phyloP scores from a whole-genome alignment of 2,888 invertebrate species.

The Bhutanitis thaidina region DNA sequence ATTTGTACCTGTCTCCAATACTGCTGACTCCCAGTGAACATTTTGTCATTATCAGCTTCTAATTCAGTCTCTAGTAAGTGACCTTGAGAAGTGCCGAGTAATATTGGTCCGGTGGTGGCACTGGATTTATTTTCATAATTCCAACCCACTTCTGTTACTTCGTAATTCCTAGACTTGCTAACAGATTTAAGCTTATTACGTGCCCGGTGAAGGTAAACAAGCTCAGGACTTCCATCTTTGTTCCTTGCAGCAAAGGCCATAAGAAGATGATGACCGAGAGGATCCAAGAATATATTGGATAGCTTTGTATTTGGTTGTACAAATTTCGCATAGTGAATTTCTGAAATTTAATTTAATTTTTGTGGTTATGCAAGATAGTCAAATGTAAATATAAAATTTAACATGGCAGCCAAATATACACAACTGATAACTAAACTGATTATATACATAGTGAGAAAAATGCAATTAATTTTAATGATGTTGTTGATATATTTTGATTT shows the following conservation, averaged over 20 bases:
- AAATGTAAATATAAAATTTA: too few species aligned
- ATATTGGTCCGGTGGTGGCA: conserved; percentile 88
- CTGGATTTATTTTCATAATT: conserved; percentile 86
- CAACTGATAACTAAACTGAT: too few species aligned
- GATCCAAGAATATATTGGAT: conserved; percentile 88
- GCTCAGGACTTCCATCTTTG: conserved; percentile 82
- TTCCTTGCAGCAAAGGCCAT: conserved; percentile 84
- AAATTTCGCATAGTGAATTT: conserved; percentile 85
- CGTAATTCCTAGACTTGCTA: conserved; percentile 85
- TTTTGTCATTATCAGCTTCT: conserved; percentile 88
- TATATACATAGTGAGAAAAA: too few species aligned
- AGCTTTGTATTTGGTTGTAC: conserved; percentile 80
- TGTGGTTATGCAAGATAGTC: too few species aligned
- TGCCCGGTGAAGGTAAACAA: conserved; percentile 89
- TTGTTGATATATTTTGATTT: too few species aligned
- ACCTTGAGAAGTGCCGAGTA: conserved; percentile 94
- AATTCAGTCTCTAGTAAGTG: conserved; percentile 95
- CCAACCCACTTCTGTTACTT: conserved; percentile 95
- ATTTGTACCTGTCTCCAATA: conserved; percentile 90
- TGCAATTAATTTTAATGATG: too few species aligned
- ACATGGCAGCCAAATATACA: too few species aligned
- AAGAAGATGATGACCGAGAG: conserved; percentile 91
- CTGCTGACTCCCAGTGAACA: conserved; percentile 88
- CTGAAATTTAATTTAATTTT: conserved; percentile 63
- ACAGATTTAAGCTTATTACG: conserved; percentile 85